These are phyloP conservation scores for Caenorhabditis sp. DNA, from an alignment of 2,888 invertebrate genomes.

Conservation along the genomic window DNA sequence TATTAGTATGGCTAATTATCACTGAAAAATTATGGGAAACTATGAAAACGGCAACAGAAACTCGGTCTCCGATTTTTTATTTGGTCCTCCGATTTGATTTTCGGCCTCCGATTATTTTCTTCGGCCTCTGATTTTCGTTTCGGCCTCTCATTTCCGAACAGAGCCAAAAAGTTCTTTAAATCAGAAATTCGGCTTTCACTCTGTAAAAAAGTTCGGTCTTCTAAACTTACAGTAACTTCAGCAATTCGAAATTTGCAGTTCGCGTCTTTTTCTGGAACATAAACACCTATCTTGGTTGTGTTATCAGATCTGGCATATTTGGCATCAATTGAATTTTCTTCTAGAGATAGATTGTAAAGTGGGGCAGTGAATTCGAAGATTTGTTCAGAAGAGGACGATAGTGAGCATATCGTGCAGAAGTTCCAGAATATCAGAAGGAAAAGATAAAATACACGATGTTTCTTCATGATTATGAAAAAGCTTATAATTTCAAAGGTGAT, in stretches of 20 bases:
- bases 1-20: too few relatives aligned
- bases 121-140: too few relatives aligned
- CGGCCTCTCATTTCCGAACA: too few relatives aligned
- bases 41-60: too few relatives aligned
- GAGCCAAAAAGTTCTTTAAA: too few relatives aligned
- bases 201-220: too few relatives aligned
- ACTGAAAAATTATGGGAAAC: too few relatives aligned
- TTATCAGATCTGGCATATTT: constrained; percentile 81
- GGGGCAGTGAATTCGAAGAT: constrained; percentile 85
- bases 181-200: too few relatives aligned
- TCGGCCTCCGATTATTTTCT: too few relatives aligned
- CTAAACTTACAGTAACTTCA: constrained; percentile 58
- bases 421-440: constrained; percentile 43
- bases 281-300: constrained; percentile 86
- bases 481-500: background rate
- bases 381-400: constrained; percentile 22
- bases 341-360: constrained; percentile 90
- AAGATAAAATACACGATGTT: constrained; percentile 35
- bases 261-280: constrained; percentile 80
- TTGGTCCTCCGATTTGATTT: too few relatives aligned
- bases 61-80: too few relatives aligned
- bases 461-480: constrained; percentile 23
- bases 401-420: background rate
- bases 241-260: constrained; percentile 89
- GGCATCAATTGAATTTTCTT: constrained; percentile 85